Evolutionary conservation across 2,797 vertebrate species (phyloP).

Genomic region (Gambusia yucatana): DNA sequence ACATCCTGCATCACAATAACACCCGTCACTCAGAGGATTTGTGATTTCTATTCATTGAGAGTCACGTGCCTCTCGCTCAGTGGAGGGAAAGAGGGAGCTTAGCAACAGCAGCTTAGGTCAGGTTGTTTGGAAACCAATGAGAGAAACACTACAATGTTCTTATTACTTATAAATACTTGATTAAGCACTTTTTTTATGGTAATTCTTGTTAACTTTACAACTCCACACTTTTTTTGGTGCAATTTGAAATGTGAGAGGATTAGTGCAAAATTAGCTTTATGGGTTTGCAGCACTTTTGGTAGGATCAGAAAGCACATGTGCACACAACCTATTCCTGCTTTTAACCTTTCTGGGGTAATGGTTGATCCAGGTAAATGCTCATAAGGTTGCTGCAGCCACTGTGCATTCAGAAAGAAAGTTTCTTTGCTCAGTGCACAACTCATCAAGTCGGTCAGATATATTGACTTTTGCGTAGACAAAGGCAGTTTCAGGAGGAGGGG

Average conservation of each 20-base stretch:
- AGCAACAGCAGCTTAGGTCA: constrained; percentile 71
- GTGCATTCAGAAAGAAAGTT: constrained; percentile 83
- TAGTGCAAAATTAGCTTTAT: constrained; percentile 44
- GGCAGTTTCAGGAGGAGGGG: constrained; percentile 31
- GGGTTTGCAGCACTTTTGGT: constrained; percentile 59
- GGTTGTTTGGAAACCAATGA: constrained; percentile 60
- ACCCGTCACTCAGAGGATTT: constrained; percentile 51
- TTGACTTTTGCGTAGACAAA: constrained; percentile 77
- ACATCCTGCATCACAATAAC: constrained; percentile 48
- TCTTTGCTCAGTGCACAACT: constrained; percentile 81
- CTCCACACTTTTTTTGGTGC: constrained; percentile 3
- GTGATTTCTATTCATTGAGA: constrained; percentile 60
- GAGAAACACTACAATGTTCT: constrained; percentile 33
- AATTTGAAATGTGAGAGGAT: constrained; percentile 18
- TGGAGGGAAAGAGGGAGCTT: constrained; percentile 66
- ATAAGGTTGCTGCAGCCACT: constrained; percentile 85
- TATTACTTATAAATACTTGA: not conserved
- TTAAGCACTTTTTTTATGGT: not conserved
- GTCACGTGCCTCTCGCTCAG: constrained; percentile 61
- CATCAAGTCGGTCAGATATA: constrained; percentile 84
- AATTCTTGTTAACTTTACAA: not conserved
- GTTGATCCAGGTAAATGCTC: constrained; percentile 89
- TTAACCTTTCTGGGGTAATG: constrained; percentile 82
- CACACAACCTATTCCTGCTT: constrained; percentile 71
- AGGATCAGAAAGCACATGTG: constrained; percentile 82